These are phyloP conservation scores for Spea multiplicata DNA, from an alignment of 2,113 vertebrate genomes.

Conservation along the genomic window DNA sequence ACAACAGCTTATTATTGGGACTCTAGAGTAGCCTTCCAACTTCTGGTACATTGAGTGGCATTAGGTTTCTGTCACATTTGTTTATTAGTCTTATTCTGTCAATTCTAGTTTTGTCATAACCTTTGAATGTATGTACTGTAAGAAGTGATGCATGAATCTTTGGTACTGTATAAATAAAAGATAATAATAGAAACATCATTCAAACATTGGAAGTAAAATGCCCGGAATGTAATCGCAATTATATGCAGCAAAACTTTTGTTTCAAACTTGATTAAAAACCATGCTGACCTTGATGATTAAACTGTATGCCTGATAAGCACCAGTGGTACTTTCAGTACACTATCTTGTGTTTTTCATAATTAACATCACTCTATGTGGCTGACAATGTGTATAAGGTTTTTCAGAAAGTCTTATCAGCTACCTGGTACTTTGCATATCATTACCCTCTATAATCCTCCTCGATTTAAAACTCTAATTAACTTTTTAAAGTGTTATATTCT, in stretches of 20 bases:
- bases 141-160: no score
- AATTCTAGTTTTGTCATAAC: no score
- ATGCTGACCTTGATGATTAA: slow-evolving; percentile 26
- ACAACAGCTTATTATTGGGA: no score
- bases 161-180: no score
- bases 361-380: slow-evolving; percentile 44
- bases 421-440: slow-evolving; percentile 49
- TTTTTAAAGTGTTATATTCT: slow-evolving; percentile 30
- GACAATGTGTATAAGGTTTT: slow-evolving; percentile 44
- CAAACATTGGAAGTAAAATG: no score
- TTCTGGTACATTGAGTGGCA: no score
- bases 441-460: slow-evolving; percentile 46
- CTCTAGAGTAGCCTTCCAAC: no score
- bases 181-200: no score
- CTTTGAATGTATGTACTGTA: no score
- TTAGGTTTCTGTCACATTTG: no score
- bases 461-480: slow-evolving; percentile 48
- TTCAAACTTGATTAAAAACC: slow-evolving; percentile 19
- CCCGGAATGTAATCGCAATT: background rate
- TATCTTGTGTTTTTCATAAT: slow-evolving; percentile 44
- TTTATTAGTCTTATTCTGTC: no score
- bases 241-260: slow-evolving; percentile 19
- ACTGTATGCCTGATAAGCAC: slow-evolving; percentile 28
- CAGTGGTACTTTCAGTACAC: slow-evolving; percentile 32
- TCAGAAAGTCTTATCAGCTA: slow-evolving; percentile 43